Conservation (phyloP, 1,140 invertebrate species). For the Antheraea mylitta region DNA sequence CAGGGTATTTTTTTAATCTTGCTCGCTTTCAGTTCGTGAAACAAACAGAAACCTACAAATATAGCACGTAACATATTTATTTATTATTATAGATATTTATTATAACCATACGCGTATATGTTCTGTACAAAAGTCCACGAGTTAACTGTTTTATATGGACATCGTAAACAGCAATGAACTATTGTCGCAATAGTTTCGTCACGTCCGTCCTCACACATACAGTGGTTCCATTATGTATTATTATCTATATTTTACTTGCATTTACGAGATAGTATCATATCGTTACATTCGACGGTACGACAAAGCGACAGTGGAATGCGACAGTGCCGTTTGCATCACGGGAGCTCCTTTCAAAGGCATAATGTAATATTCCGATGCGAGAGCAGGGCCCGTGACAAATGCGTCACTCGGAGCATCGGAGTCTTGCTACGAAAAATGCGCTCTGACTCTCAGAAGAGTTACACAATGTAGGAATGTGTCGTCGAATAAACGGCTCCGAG, state of each 20-base stretch:
- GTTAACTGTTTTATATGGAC: constrained; percentile 12
- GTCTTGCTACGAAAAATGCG: constrained; percentile 51
- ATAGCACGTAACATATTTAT: background rate
- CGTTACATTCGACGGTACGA: constrained; percentile 24
- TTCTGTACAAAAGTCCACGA: background rate
- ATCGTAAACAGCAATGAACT: constrained; percentile 9
- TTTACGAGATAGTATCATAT: constrained; percentile 18
- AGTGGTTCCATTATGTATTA: constrained; percentile 28
- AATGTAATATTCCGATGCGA: constrained; percentile 54
- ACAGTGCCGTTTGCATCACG: constrained; percentile 13
- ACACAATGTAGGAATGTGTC: constrained; percentile 56
- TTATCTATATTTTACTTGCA: constrained; percentile 29
- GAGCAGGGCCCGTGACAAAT: constrained; percentile 46
- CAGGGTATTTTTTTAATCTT: too few relatives aligned
- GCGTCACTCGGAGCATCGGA: constrained; percentile 39
- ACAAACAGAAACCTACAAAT: background rate
- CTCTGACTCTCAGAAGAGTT: constrained; percentile 37
- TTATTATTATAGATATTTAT: background rate
- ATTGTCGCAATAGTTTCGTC: constrained; percentile 20
- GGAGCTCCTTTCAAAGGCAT: constrained; percentile 35
- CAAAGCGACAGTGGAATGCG: constrained; percentile 8
- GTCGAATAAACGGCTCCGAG: constrained; percentile 23
- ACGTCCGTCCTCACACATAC: constrained; percentile 16
- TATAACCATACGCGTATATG: background rate
- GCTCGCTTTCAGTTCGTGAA: too few relatives aligned